phyloP scores from a whole-genome alignment of 1,140 invertebrate genomes.

The Apis cerana region DNA sequence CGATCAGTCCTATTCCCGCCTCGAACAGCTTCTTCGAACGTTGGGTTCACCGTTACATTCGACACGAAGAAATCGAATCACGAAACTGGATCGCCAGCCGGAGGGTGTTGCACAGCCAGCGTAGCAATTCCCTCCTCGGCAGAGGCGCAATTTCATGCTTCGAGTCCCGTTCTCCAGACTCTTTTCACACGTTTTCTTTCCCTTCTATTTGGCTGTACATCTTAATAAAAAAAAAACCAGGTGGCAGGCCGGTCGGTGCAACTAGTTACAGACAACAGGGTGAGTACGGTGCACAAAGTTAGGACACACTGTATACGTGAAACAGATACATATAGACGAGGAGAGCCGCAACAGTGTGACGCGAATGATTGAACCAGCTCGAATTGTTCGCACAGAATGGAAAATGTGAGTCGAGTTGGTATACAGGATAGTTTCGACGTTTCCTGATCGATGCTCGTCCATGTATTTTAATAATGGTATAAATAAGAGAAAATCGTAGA shows the following conservation, averaged over 20 bases:
- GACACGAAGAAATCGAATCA: conserved; percentile 12
- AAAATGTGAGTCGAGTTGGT: background rate
- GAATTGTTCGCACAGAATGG: background rate
- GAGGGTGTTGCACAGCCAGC: too few species aligned
- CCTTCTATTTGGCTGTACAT: background rate
- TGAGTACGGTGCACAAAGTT: conserved; percentile 33
- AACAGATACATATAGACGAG: conserved; percentile 20
- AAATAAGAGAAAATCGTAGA: too few species aligned
- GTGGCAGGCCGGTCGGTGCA: background rate
- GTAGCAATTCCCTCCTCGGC: conserved; percentile 3
- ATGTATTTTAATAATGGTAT: too few species aligned
- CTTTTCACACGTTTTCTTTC: background rate
- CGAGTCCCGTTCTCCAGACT: background rate
- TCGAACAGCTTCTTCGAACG: background rate
- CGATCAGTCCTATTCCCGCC: background rate
- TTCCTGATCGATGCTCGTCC: too few species aligned
- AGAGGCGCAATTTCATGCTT: conserved; percentile 1
- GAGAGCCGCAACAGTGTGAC: conserved; percentile 16
- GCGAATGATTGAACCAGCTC: conserved; percentile 18
- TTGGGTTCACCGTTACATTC: conserved; percentile 19
- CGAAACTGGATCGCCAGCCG: background rate
- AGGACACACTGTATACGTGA: conserved; percentile 36
- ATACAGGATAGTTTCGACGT: background rate
- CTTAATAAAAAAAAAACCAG: background rate
- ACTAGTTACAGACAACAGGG: conserved; percentile 38